Evolutionary conservation across 2,797 vertebrate species (phyloP).

Genomic region (Gymnocypris eckloni): DNA sequence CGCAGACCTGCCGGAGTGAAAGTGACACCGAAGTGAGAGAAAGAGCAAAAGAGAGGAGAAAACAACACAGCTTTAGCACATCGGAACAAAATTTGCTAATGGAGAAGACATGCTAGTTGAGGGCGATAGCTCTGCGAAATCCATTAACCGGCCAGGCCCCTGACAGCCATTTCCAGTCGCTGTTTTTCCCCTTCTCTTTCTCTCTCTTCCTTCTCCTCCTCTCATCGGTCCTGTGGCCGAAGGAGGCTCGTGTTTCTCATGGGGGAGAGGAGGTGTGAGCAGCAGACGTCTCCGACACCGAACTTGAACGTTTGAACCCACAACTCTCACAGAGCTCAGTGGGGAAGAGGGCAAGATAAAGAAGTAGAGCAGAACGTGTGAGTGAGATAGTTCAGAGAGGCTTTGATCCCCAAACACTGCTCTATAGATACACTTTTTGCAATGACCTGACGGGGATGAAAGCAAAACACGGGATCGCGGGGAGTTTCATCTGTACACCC

Average conservation of each 20-base stretch:
- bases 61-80: conserved; percentile 59
- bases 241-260: conserved; percentile 80
- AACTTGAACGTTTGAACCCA: conserved; percentile 80
- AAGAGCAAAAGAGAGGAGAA: conserved; percentile 41
- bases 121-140: conserved; percentile 85
- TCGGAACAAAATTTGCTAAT: conserved; percentile 67
- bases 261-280: conserved; percentile 78
- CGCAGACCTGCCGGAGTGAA: conserved; percentile 48
- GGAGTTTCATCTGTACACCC: conserved; percentile 25
- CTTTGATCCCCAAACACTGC: conserved; percentile 58
- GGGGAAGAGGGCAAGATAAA: conserved; percentile 52
- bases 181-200: conserved; percentile 42
- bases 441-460: conserved; percentile 40
- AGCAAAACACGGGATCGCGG: conserved; percentile 33
- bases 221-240: conserved; percentile 66
- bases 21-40: conserved; percentile 48
- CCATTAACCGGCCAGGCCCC: conserved; percentile 81
- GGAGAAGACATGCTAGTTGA: conserved; percentile 76
- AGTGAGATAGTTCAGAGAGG: conserved; percentile 58
- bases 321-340: conserved; percentile 62
- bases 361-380: conserved; percentile 52
- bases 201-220: conserved; percentile 22
- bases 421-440: conserved; percentile 49
- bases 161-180: conserved; percentile 75
- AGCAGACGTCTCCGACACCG: conserved; percentile 74